Base-by-base conservation (phyloP, 2,888 invertebrate species). In the Drosophila longiperda region DNA sequence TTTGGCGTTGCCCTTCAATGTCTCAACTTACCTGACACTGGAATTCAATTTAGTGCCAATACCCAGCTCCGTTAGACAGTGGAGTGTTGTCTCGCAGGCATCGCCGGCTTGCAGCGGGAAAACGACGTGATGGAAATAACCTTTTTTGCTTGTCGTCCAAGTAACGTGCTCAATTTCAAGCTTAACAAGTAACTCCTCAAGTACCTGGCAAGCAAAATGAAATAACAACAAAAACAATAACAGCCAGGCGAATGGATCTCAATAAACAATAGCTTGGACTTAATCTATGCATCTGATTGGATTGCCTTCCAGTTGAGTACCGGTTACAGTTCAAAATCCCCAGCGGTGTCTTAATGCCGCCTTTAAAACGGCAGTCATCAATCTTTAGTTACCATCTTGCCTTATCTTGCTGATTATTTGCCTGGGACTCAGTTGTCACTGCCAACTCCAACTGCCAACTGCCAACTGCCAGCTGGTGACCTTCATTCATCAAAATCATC, bases 71-170 rank as follows among this genome's bases (percentile, higher is more conserved):
- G 96, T 96, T 70, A 96, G 94, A 86, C 96, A 96, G 89, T 96
- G 96, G 64, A 96, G 93, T 92, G 96, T 95, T 70, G 96, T 96
- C 92, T 96, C 96, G 85, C 96, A 96, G 63, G 94, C 94, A 79
- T 96, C 96, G 42, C 96, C 96, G 36, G 96, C 95, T 69, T 95
- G 94, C 79, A 96, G 92, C 11, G 96, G 96, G 90, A 96, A 96
- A 65, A 95, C 94, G 63, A 96, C 95, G 92, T 96, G 95, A 90
- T 95, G 95, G 91, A 95, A 96, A 92, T 95, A 95, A 33, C 95
- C 95, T 53, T 94, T 93, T 90, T 95, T 95, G 90, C 96, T 96
- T 67, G 94, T 94, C 82, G 95, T 94, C 96, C 96, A 96, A 38
- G 95, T 95, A 12, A 95, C 95, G 90, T 96, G 96, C 78, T 96